A percentile compares a stretch with the other conserved stretches of the same genome.
Evolutionary conservation across 2,113 vertebrate genomes (phyloP).

Genomic region (Prolemur simus): DNA sequence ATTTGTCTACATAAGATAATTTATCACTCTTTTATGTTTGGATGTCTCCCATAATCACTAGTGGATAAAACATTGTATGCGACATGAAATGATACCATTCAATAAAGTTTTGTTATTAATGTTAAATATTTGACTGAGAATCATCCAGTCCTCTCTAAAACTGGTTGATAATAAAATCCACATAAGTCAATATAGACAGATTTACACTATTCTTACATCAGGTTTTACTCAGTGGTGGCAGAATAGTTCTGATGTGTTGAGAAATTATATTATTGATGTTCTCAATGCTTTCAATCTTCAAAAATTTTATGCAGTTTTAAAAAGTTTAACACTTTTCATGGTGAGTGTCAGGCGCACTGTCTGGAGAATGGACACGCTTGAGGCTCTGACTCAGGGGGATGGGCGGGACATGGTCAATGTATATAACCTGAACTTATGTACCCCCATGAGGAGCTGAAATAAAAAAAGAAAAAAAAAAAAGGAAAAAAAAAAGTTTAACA

Average conservation of each 20-base stretch:
- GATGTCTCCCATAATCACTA: not conserved
- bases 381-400: too few relatives aligned
- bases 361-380: too few relatives aligned
- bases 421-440: too few relatives aligned
- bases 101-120: not conserved
- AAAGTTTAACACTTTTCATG: not conserved
- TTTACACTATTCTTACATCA: not conserved
- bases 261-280: not conserved
- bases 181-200: not conserved
- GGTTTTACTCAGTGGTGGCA: not conserved
- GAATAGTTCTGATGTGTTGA: not conserved
- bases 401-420: too few relatives aligned
- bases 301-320: not conserved
- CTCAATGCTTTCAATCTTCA: not conserved
- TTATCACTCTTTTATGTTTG: not conserved
- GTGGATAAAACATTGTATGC: not conserved
- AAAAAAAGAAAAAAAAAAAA: too few relatives aligned
- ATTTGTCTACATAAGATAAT: not conserved
- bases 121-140: not conserved
- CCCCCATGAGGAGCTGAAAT: too few relatives aligned
- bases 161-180: not conserved
- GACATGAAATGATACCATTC: not conserved
- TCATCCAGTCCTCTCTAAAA: not conserved
- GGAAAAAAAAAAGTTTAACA: not conserved
- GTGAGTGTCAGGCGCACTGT: too few relatives aligned